These are phyloP conservation scores for Lophura nycthemera DNA, from an alignment of 2,113 vertebrate species.

Conservation along the genomic window DNA sequence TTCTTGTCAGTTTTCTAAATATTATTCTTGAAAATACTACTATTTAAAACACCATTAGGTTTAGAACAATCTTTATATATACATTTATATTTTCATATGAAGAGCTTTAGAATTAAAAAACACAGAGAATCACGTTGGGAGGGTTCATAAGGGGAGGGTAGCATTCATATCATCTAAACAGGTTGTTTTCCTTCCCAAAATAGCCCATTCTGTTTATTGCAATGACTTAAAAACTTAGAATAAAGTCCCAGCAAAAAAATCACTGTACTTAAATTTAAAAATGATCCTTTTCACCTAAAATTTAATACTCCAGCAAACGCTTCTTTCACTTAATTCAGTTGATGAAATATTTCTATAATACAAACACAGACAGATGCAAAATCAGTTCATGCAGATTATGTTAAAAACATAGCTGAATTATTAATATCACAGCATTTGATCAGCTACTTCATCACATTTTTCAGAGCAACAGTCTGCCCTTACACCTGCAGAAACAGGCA, in stretches of 20 bases:
- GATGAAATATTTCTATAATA: background rate
- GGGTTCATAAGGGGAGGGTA: background rate
- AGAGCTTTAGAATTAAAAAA: background rate
- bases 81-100: background rate
- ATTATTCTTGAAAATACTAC: background rate
- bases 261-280: background rate
- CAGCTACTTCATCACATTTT: background rate
- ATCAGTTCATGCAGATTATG: background rate
- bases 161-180: background rate
- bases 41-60: background rate
- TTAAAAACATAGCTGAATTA: background rate
- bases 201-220: background rate
- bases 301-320: background rate
- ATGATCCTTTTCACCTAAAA: background rate
- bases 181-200: background rate
- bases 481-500: background rate
- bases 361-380: background rate
- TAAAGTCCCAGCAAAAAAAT: background rate
- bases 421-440: background rate
- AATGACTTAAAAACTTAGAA: background rate
- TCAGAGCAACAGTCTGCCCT: background rate
- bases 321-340: background rate
- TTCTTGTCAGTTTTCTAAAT: background rate
- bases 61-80: background rate
- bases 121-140: background rate